Evolutionary conservation across 2,113 vertebrate species (phyloP).

Genomic region (Muscicapa adusta): DNA sequence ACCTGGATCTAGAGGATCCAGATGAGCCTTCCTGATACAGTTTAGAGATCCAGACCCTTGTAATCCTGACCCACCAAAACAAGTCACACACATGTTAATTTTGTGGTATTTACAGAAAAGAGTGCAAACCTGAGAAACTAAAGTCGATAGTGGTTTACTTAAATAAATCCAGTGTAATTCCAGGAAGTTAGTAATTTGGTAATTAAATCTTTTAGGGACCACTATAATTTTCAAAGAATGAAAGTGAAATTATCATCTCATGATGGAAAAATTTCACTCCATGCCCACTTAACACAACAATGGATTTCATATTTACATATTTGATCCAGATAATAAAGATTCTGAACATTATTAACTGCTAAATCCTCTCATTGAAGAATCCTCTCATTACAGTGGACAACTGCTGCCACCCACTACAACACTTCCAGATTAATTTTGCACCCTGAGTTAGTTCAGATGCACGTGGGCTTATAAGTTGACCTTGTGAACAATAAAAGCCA

Average conservation of each 20-base stretch:
- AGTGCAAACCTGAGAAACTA: neutral
- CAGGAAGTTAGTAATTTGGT: neutral
- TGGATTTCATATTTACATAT: neutral
- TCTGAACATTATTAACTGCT: neutral
- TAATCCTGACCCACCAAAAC: neutral
- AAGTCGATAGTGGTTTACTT: neutral
- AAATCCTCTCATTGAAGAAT: neutral
- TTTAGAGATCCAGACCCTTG: neutral
- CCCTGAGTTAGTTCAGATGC: neutral
- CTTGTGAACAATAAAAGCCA: neutral
- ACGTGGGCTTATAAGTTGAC: neutral
- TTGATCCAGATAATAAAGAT: neutral
- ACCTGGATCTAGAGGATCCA: neutral
- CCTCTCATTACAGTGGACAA: neutral
- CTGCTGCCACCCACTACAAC: neutral
- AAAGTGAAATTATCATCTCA: neutral
- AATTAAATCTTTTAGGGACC: neutral
- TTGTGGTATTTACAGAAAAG: neutral
- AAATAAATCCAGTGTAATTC: neutral
- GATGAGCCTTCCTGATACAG: neutral
- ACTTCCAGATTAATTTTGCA: neutral
- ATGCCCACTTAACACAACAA: neutral
- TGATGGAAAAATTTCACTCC: neutral
- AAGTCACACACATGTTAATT: neutral
- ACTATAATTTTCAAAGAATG: neutral